Evolutionary conservation across 2,797 vertebrate species (phyloP).

Genomic region (Eurystomus glaucurus): DNA sequence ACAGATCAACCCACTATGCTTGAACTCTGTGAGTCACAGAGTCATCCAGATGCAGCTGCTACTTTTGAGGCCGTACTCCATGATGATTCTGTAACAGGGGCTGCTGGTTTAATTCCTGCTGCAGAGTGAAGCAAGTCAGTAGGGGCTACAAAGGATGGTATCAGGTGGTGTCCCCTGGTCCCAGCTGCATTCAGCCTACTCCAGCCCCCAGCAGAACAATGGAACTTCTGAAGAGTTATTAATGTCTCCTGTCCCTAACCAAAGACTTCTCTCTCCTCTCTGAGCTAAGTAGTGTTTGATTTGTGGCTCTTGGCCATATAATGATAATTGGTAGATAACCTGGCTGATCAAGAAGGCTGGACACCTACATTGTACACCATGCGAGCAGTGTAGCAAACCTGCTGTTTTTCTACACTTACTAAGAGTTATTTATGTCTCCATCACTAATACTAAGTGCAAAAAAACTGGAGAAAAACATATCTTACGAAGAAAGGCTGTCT

Average conservation of each 20-base stretch:
- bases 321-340: neutral
- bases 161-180: neutral
- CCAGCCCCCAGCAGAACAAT: neutral
- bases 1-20: neutral
- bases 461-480: neutral
- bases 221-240: neutral
- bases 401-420: neutral
- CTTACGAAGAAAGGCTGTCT: neutral
- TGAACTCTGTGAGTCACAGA: neutral
- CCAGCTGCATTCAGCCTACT: neutral
- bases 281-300: neutral
- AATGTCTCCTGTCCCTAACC: neutral
- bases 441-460: neutral
- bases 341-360: neutral
- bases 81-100: neutral
- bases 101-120: neutral
- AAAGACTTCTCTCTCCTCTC: neutral
- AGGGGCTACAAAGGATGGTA: neutral
- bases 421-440: neutral
- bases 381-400: neutral
- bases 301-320: neutral
- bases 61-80: neutral
- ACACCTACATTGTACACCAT: neutral
- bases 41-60: neutral
- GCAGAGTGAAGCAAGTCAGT: neutral